A percentile compares a stretch with the other conserved stretches of the same genome.
Evolutionary conservation across 2,113 vertebrate genomes (phyloP).

Genomic region (Hippopotamus amphibius): DNA sequence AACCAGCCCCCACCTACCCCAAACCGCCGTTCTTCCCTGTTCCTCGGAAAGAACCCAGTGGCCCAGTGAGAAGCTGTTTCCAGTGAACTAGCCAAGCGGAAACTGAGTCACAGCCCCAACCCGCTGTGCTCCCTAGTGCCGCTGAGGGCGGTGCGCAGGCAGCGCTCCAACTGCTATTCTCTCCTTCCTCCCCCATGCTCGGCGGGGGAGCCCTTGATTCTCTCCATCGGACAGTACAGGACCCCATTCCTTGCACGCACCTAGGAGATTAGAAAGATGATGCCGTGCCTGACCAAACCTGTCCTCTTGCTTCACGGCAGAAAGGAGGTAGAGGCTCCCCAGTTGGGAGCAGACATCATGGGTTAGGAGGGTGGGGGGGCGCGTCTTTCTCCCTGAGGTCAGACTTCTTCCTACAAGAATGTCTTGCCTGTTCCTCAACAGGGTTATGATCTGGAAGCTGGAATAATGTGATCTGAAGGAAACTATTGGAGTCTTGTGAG

Average conservation of each 20-base stretch:
- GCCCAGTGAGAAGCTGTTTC: slow-evolving; percentile 64
- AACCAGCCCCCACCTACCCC: not conserved
- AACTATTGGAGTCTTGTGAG: not conserved
- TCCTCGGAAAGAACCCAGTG: slow-evolving; percentile 49
- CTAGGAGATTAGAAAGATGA: not conserved
- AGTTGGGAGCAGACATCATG: not conserved
- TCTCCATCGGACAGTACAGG: not conserved
- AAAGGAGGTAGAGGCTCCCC: not conserved
- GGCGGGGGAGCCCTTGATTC: accelerated
- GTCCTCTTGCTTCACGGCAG: not conserved
- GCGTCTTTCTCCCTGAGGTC: not conserved
- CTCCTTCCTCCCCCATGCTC: not conserved
- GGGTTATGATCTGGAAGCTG: not conserved
- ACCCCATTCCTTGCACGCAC: accelerated
- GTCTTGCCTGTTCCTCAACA: not conserved
- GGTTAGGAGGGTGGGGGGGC: accelerated
- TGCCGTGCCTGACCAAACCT: not conserved
- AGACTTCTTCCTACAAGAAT: not conserved
- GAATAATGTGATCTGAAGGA: not conserved
- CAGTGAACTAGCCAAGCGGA: slow-evolving; percentile 54
- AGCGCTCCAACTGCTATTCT: accelerated
- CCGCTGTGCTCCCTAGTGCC: not conserved
- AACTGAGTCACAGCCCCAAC: slow-evolving; percentile 55
- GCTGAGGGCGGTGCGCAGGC: not conserved
- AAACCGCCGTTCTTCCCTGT: slow-evolving; percentile 47